phyloP scores from a whole-genome alignment of 2,113 vertebrate species.

The Salvelinus namaycush region DNA sequence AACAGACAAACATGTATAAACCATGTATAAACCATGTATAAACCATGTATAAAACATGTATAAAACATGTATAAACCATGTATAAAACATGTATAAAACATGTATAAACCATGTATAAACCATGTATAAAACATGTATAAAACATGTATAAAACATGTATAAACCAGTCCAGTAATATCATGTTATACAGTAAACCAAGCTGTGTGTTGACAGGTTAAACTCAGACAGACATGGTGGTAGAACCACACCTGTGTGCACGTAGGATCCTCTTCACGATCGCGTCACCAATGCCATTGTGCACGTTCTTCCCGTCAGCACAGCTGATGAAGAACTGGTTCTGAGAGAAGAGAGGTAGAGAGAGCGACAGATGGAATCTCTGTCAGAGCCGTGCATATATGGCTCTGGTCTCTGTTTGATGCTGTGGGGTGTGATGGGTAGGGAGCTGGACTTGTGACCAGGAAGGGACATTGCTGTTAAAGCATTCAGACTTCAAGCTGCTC shows the following conservation, averaged over 20 bases:
- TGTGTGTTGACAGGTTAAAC: no score
- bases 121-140: constrained; percentile 43
- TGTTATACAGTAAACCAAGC: background rate
- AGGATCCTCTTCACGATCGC: constrained; percentile 85
- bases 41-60: no score
- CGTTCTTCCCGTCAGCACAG: constrained; percentile 78
- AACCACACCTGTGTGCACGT: constrained; percentile 75
- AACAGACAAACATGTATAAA: constrained; percentile 87
- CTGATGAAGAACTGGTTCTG: constrained; percentile 96
- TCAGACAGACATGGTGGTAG: background rate
- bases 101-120: background rate
- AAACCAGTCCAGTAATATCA: background rate
- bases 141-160: constrained; percentile 70
- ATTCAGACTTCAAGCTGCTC: no score
- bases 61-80: background rate
- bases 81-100: no score
- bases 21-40: background rate
- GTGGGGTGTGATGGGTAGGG: constrained; percentile 26
- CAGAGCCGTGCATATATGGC: background rate
- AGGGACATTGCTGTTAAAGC: no score
- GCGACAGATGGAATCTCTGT: constrained; percentile 54
- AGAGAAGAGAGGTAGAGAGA: constrained; percentile 40
- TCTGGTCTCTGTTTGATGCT: constrained; percentile 6
- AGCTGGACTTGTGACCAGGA: constrained; percentile 14
- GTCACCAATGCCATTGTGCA: constrained; percentile 85